A percentile compares a stretch with the other conserved stretches of the same genome.
Evolutionary conservation across 2,888 invertebrate genomes (phyloP).

Genomic region (Oligia fasciuncula): DNA sequence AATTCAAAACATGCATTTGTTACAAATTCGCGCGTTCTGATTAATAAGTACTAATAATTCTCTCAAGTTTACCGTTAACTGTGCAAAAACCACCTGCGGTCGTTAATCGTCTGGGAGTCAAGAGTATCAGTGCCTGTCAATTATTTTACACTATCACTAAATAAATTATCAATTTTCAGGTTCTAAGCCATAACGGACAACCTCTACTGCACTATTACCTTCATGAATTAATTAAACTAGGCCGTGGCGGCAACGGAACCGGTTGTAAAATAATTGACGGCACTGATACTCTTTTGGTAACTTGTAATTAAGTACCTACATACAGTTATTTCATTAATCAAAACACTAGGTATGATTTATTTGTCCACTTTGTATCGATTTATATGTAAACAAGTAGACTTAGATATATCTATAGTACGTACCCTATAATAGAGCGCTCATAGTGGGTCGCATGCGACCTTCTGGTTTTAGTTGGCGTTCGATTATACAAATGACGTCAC

Average conservation of each 20-base stretch:
- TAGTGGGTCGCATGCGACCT: conserved; percentile 78
- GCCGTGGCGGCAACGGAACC: conserved; percentile 57
- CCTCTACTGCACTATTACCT: conserved; percentile 48
- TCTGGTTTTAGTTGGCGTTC: conserved; percentile 78
- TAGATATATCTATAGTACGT: background rate
- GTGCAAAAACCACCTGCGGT: conserved; percentile 62
- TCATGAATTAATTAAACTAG: conserved; percentile 58
- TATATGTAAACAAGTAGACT: conserved; percentile 12
- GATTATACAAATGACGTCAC: conserved; percentile 80
- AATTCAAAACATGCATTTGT: conserved; percentile 62
- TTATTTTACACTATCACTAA: conserved; percentile 16
- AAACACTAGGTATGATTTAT: conserved; percentile 28
- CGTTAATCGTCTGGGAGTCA: conserved; percentile 42
- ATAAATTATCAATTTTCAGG: conserved; percentile 46
- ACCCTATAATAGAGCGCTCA: conserved; percentile 15
- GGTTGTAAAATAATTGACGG: conserved; percentile 51
- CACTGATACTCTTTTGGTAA: conserved; percentile 53
- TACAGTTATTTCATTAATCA: conserved; percentile 57
- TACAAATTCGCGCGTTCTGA: conserved; percentile 74
- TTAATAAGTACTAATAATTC: conserved; percentile 69
- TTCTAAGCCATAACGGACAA: conserved; percentile 30
- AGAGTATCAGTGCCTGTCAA: too few species aligned
- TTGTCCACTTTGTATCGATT: conserved; percentile 30
- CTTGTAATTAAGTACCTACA: conserved; percentile 8
- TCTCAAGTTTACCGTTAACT: conserved; percentile 72